Percentiles rank a stretch among this genome's conserved stretches.
These are phyloP conservation scores for Strongylocentrotus purpuratus DNA, from an alignment of 35 echinoderm and acorn worm species.

Conservation along the genomic window DNA sequence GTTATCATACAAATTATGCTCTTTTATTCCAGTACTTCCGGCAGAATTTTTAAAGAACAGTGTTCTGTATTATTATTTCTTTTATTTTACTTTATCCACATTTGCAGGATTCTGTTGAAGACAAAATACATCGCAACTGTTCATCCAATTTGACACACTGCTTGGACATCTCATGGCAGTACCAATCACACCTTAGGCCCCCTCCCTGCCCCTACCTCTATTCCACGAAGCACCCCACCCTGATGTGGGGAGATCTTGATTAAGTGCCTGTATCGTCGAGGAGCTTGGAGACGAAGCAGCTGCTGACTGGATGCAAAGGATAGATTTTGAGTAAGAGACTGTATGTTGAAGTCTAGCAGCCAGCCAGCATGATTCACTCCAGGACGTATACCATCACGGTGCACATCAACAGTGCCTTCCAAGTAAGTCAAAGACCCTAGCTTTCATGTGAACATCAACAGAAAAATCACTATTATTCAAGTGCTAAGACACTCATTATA, in stretches of 20 bases:
- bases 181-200: neutral
- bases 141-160: neutral
- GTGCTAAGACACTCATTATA: too few relatives aligned
- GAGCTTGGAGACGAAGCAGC: neutral
- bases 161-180: neutral
- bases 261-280: neutral
- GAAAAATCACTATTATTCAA: too few relatives aligned
- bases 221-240: neutral
- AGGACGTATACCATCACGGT: constrained; percentile 83
- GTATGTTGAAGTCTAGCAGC: neutral
- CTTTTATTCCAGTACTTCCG: too few relatives aligned
- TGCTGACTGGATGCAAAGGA: neutral
- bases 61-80: too few relatives aligned
- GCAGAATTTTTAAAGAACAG: too few relatives aligned
- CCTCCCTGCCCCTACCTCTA: neutral
- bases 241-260: neutral
- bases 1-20: too few relatives aligned
- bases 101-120: neutral
- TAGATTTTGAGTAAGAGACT: neutral
- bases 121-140: neutral
- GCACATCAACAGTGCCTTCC: constrained; percentile 86
- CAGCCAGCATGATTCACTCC: constrained; percentile 77
- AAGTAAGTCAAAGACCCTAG: neutral
- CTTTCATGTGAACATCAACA: neutral
- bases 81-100: neutral